Percentiles rank a stretch among this genome's conserved stretches.
These are phyloP conservation scores for Brenthis hecate DNA, from an alignment of 2,888 invertebrate genomes.

Conservation along the genomic window DNA sequence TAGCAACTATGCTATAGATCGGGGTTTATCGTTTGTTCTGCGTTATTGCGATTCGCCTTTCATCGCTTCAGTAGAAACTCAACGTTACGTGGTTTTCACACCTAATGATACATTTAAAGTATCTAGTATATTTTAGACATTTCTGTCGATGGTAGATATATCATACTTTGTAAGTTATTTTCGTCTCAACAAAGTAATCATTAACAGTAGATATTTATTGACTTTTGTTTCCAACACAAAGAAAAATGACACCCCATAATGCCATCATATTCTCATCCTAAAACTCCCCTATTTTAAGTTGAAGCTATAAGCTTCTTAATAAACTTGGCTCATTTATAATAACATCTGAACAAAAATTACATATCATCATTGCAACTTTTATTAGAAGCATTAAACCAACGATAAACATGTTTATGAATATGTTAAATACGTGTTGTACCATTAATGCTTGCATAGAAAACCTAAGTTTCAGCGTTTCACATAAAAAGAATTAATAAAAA, in stretches of 20 bases:
- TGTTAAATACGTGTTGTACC: slow-evolving; percentile 6
- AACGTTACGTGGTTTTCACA: neutral
- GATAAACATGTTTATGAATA: slow-evolving; percentile 16
- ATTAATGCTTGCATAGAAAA: neutral
- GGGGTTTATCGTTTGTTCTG: slow-evolving; percentile 29
- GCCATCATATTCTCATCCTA: too few relatives aligned
- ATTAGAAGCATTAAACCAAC: slow-evolving; percentile 8
- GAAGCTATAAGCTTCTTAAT: too few relatives aligned
- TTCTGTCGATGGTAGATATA: too few relatives aligned
- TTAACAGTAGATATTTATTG: too few relatives aligned
- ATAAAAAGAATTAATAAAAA: neutral
- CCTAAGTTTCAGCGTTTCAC: neutral
- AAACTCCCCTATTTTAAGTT: too few relatives aligned
- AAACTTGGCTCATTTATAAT: too few relatives aligned
- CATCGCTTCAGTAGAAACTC: neutral
- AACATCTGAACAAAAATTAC: neutral
- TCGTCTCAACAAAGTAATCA: too few relatives aligned
- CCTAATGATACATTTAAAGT: neutral
- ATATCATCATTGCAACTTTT: slow-evolving; percentile 10
- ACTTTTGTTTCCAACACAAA: too few relatives aligned
- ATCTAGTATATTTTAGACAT: neutral
- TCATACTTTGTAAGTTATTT: too few relatives aligned
- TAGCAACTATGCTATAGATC: slow-evolving; percentile 24
- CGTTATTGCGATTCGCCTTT: slow-evolving; percentile 14
- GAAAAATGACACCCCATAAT: too few relatives aligned